Evolutionary conservation across 2,797 vertebrate genomes (phyloP).

Genomic region (Jordanella pulchra): DNA sequence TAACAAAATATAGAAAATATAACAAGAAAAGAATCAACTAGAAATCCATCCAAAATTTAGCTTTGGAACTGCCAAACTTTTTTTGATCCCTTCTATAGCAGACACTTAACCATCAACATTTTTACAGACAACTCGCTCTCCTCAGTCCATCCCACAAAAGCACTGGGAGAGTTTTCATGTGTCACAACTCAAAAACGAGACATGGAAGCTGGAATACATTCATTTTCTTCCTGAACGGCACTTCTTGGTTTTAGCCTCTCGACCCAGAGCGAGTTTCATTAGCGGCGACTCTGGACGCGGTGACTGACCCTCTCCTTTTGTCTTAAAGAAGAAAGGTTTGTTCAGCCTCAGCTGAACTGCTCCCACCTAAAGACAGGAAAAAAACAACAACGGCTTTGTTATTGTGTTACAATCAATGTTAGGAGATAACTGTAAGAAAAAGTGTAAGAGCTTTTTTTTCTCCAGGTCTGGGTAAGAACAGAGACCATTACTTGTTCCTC

Average conservation of each 20-base stretch:
- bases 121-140: background rate
- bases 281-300: slow-evolving; percentile 75
- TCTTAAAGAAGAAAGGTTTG: slow-evolving; percentile 82
- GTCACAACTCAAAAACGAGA: rapidly evolving
- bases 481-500: background rate
- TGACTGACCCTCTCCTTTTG: slow-evolving; percentile 66
- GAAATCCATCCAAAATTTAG: background rate
- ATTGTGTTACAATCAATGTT: background rate
- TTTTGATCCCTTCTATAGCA: background rate
- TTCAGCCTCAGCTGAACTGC: slow-evolving; percentile 80
- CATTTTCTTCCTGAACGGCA: slow-evolving; percentile 22
- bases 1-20: background rate
- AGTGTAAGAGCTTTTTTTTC: background rate
- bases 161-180: background rate
- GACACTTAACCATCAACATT: background rate
- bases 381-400: background rate
- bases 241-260: slow-evolving; percentile 44
- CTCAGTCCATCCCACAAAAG: background rate
- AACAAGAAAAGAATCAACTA: background rate
- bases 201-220: rapidly evolving
- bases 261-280: slow-evolving; percentile 67
- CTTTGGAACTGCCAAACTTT: background rate
- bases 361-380: slow-evolving; percentile 55
- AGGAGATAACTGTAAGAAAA: background rate
- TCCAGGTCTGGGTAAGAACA: background rate